Evolutionary conservation across 1,140 invertebrate species (phyloP), one percentile per base, ranked within the genome.

Genomic region (Piezodorus guildinii): DNA sequence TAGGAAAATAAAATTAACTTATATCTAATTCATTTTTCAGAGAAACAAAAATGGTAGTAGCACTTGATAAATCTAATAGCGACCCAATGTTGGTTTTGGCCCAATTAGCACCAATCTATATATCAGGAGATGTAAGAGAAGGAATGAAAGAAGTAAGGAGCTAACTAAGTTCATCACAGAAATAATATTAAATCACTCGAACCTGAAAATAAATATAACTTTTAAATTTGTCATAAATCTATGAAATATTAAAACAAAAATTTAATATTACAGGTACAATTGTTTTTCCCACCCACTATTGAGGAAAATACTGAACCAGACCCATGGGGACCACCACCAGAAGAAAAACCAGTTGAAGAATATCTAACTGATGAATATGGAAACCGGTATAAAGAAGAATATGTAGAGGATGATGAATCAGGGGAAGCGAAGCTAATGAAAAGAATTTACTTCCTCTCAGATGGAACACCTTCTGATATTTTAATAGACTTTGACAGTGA

Each of bases 61-160:
- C 69, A n/a, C 64, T 71, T 0, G 46, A 68, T n/a, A 71, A 66
- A 63, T 64, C 19, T 52, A 65, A 46, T 51, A 68, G 62, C 49
- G 71, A 72, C 10, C 69, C 68, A 16, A 60, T 73, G 44, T 59
- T 73, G 19, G 65, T 65, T 16, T 68, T 73, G 19, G 70, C 70
- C 9, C 66, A 67, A 49, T 51, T 69, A 0, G 63, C 60, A 3
- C 71, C 72, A 3, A 21, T 72, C n/a, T 73, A 73, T 49, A 69
- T 71, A 5, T 70, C 69, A 58, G 67, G 67, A 0, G 69, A 73
- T 49, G 16, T 62, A 10, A 67, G 68, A 16, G 58, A 60, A 10
- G 72, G 72, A 15, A 67, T 66, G 2, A 69, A 69, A 30, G 71
- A 72, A 23, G 61, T 56, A 56, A 56, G 21, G 5, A 23, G 9